These are phyloP conservation scores for Drosophila paramelanica DNA, from an alignment of 2,888 invertebrate species.

Conservation along the genomic window DNA sequence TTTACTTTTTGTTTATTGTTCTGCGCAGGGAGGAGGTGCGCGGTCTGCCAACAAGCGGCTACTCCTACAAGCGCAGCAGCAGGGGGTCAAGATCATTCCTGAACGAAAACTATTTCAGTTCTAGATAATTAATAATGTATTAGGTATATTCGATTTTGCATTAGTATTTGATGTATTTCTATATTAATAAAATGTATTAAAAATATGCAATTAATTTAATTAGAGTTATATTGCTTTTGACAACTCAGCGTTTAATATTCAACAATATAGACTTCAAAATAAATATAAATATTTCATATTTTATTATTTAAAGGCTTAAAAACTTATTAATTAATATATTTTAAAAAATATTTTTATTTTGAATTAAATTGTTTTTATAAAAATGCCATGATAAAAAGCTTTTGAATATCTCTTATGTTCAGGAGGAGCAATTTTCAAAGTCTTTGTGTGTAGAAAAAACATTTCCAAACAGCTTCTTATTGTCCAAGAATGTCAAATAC, in stretches of 20 bases:
- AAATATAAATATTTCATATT: too few species aligned
- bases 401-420: neutral
- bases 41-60: conserved; percentile 23
- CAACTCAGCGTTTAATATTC: too few species aligned
- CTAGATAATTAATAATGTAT: too few species aligned
- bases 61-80: conserved; percentile 13
- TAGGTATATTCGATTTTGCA: too few species aligned
- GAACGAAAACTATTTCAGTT: neutral
- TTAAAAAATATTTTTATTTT: too few species aligned
- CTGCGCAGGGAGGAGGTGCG: conserved; percentile 35
- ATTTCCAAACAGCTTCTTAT: conserved; percentile 18
- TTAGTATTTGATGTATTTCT: too few species aligned
- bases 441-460: neutral
- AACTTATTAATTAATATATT: too few species aligned
- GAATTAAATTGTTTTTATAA: neutral
- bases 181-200: too few species aligned
- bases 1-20: conserved; percentile 61
- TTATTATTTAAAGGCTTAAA: too few species aligned
- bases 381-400: neutral
- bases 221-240: too few species aligned
- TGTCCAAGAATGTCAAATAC: conserved; percentile 56
- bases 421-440: neutral
- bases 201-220: too few species aligned
- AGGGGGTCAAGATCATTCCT: neutral
- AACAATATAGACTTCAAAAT: too few species aligned